Percentiles rank a stretch among this genome's conserved stretches.
These are phyloP conservation scores for Drosophila mayaguana DNA, from an alignment of 2,888 invertebrate species.

Conservation along the genomic window DNA sequence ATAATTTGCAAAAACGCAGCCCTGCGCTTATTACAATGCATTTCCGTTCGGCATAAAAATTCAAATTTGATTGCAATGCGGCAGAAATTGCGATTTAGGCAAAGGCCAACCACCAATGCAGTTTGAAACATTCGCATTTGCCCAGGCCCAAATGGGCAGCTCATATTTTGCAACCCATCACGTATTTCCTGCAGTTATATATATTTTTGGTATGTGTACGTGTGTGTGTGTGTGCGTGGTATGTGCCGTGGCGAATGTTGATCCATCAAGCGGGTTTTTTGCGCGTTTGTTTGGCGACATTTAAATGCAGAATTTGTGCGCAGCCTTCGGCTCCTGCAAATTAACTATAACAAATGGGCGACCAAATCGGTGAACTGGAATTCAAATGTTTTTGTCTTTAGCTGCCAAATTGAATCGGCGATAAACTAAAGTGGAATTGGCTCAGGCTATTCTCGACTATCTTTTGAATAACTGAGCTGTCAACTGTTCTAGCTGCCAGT, in stretches of 20 bases:
- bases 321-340: slow-evolving; percentile 73
- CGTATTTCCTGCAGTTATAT: slow-evolving; percentile 4
- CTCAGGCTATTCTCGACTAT: no score
- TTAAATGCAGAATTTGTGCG: slow-evolving; percentile 46
- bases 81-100: slow-evolving; percentile 66
- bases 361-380: slow-evolving; percentile 35
- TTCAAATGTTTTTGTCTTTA: not conserved
- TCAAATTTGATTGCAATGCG: slow-evolving; percentile 80
- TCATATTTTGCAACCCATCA: slow-evolving; percentile 8
- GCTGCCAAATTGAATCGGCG: not conserved
- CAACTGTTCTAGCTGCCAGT: no score
- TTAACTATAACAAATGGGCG: slow-evolving; percentile 69
- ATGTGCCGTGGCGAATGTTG: slow-evolving; percentile 10
- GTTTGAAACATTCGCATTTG: slow-evolving; percentile 23
- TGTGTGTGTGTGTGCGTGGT: slow-evolving; percentile 1
- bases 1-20: slow-evolving; percentile 32
- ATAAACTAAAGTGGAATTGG: no score
- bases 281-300: slow-evolving; percentile 24
- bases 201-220: not conserved
- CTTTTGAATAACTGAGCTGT: no score
- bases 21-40: slow-evolving; percentile 64
- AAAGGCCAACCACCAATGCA: slow-evolving; percentile 51
- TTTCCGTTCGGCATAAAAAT: slow-evolving; percentile 74
- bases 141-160: slow-evolving; percentile 49
- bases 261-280: slow-evolving; percentile 5